Percentiles rank a stretch among this genome's conserved stretches.
These are phyloP conservation scores for Ectobius pallidus DNA, from an alignment of 2,888 invertebrate genomes.

Conservation along the genomic window DNA sequence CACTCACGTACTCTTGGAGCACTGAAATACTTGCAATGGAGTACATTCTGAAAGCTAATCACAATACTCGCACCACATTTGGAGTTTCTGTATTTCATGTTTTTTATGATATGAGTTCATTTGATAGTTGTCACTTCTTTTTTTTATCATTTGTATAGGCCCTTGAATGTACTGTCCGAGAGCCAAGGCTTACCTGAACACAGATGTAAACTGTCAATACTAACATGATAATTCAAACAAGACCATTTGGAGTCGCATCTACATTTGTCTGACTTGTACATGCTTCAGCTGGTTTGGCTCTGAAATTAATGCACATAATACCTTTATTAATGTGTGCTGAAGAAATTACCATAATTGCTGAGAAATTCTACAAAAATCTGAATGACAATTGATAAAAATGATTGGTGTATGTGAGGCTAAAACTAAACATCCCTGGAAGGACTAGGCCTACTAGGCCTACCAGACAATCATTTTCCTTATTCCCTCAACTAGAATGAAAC, in stretches of 20 bases:
- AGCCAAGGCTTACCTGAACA: conserved; percentile 22
- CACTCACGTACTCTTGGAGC: conserved; percentile 26
- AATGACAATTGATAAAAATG: no score
- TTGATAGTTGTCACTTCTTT: background rate
- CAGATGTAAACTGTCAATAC: conserved; percentile 9
- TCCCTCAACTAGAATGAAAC: no score
- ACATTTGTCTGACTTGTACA: conserved; percentile 9
- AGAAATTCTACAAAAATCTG: no score
- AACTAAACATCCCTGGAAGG: no score
- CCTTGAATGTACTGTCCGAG: conserved; percentile 9
- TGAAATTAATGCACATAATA: background rate
- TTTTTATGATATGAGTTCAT: conserved; percentile 14
- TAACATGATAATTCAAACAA: conserved; percentile 13
- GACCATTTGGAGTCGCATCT: conserved; percentile 20
- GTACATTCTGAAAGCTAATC: conserved; percentile 14
- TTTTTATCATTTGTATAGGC: conserved; percentile 1
- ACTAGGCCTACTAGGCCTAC: no score
- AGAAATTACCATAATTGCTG: no score
- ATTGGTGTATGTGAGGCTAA: no score
- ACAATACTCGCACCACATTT: conserved; percentile 16
- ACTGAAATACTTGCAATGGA: conserved; percentile 20
- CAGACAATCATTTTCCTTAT: no score
- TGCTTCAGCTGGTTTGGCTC: background rate
- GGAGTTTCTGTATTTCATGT: conserved; percentile 12
- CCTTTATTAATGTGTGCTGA: no score